Evolutionary conservation across 1,140 invertebrate species (phyloP), one percentile per base, ranked within the genome.

Genomic region (Heliconius hermathena): DNA sequence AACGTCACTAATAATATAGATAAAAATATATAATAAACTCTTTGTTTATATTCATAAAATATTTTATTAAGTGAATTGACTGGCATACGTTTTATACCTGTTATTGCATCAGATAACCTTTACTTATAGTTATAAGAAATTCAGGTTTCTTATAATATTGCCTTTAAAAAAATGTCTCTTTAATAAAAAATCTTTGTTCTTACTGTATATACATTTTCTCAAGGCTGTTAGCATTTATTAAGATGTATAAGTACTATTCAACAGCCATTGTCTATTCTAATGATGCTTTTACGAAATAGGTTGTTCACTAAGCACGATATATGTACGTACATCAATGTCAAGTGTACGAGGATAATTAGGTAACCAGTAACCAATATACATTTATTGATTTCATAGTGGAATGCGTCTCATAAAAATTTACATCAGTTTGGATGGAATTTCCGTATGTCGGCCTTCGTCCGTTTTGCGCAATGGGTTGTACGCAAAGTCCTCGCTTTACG

Each of bases 331-430:
- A 77, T 77, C 88, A 90, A 89, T 90, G 89, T 89, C 89, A 90
- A 90, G 89, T 87, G 87, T 87, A 87, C 85, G 85, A 89, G 85
- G 85, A 89, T 85, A 84, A 83, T 76, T 76, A 71, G 71, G 74
- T 76, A 75, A 76, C 52, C 8, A 71, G 29, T 72, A 70, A 29
- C 60, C 22, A 76, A 77, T 72, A 78, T 66, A 57, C 49, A 33
- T 49, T 77, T 78, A 57, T 70, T 72, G 66, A 74, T 52, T 49
- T 81, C 57, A 29, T 46, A 16, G 52, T 71, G 76, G 57, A 76
- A 71, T 79, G 71, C 41, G 72, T 78, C n/a, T 83, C 22, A 82
- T 76, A 77, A 77, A 85, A 85, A 87, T 85, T 88, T 87, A 78
- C 82, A 83, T 76, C 81, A 84, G 86, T 89, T 88, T 83, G 73